Evolutionary conservation across 2,113 vertebrate genomes (phyloP).

Genomic region (Gadus chalcogrammus): DNA sequence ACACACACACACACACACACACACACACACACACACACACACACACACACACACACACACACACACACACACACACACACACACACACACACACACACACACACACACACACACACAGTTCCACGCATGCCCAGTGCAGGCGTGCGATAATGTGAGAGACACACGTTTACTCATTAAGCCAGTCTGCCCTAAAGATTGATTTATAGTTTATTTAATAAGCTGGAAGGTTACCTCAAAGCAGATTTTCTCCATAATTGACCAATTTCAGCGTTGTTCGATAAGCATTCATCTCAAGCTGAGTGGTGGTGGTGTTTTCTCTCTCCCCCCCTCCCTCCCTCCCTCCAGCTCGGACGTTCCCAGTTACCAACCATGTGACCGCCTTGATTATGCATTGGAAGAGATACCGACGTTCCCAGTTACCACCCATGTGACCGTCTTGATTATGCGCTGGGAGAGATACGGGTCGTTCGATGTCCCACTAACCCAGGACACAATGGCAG

Average conservation of each 20-base stretch:
- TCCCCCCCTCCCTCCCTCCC: conserved; percentile 5
- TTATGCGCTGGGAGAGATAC: conserved; percentile 52
- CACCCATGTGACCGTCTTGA: conserved; percentile 38
- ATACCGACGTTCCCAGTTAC: conserved; percentile 9
- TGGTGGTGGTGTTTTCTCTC: conserved; percentile 25
- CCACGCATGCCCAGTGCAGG: background rate
- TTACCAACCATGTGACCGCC: conserved; percentile 32
- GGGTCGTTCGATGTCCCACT: conserved; percentile 64
- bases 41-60: too few species aligned
- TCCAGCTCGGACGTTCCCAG: background rate
- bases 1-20: too few species aligned
- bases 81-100: too few species aligned
- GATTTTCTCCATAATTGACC: conserved; percentile 67
- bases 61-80: too few species aligned
- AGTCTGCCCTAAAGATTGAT: conserved; percentile 64
- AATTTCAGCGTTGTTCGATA: conserved; percentile 60
- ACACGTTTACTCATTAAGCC: conserved; percentile 50
- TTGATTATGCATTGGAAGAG: conserved; percentile 51
- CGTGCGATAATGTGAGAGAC: conserved; percentile 25
- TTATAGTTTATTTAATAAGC: conserved; percentile 66
- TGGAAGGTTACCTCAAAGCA: conserved; percentile 68
- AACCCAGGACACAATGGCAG: conserved; percentile 49
- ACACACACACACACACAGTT: background rate
- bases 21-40: too few species aligned
- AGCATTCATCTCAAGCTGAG: conserved; percentile 61